Evolutionary conservation across 2,113 vertebrate species (phyloP), one percentile per base, ranked within the genome.

Genomic region (Scomber colias): DNA sequence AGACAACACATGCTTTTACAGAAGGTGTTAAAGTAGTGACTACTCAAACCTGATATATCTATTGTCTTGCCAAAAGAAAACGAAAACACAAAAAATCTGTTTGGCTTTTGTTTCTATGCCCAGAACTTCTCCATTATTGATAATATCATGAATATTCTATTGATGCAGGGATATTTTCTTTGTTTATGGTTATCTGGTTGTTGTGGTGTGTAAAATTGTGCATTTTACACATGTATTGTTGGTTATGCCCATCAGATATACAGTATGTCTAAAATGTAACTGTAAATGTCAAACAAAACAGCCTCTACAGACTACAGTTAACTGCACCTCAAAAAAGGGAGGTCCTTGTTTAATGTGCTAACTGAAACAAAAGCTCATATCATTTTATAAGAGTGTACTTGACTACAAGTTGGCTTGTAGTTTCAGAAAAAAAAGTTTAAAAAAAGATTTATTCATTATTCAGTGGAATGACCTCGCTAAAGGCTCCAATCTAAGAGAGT

Each of bases 131-230:
- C 50, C 15, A 86, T 86, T 89, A 92, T 88, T 79, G 71, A 89
- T 85, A 1, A 71, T 68, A 65, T 57, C 63, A 87, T 87, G 24
- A 85, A 90, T 89, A 85, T 85, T 83, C 59, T 11, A 88, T 70
- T n/a, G 12, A 5, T 66, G 44, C 11, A 48, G 51, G 31, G 27
- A 56, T 46, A 40, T 50, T 57, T 77, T 65, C 16, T 63, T 68
- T 72, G 12, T 48, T 78, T 60, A 46, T 71, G 9, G 9, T 13
- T 51, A n/a, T 69, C 46, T 62, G 17, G 44, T 46, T 50, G n/a
- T 62, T 72, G 59, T 56, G 14, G 67, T 30, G 24, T 27, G 24
- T 27, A 27, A 27, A 21, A 60, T 53, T 66, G 61, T 1, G 0
- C 46, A 50, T 67, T 65, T 80, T 19, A 35, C 11, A 53, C 55